Base-by-base conservation (phyloP, 2,888 invertebrate genomes). In the Netelia melanura region DNA sequence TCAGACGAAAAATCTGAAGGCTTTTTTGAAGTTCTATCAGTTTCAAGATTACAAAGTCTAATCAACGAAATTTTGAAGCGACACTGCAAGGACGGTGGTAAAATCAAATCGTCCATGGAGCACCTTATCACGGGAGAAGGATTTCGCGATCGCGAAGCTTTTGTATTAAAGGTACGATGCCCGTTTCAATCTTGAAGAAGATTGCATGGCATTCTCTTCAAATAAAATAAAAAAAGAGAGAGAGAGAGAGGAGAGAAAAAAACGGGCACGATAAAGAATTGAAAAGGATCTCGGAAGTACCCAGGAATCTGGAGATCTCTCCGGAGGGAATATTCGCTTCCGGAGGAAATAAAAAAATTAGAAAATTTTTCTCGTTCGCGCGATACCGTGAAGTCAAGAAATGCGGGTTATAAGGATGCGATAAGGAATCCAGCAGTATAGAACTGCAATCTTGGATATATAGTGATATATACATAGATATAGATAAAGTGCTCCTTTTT, bases 251-350 rank as follows among this genome's bases (percentile, higher is more conserved):
- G 30, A 30, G 30, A 58, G 14, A 58, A n/a, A 71, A 56, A 43
- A 43, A 74, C 14, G 48, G 10, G 48, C 1, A 48, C 3, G 14
- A 48, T 48, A 14, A 48, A 48, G 14, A 74, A 61, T 61, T 25
- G 48, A 62, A 61, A 21, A 44, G 52, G 48, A 48, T 62, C 54
- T 38, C 54, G 6, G 14, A 56, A 30, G 54, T 64, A 48, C 17
- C 17, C 6, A 11, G 14, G 38, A 54, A 65, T 11, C 11, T 38
- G n/a, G 14, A 52, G n/a, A 75, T 68, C 48, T 14, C 17, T 48
- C 44, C 48, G 48, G 17, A 25, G 61, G 72, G 61, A 48, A 70
- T 70, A 64, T 78, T 48, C 52, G 11, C 58, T n/a, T 70, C 25
- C 1, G 52, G 68, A 48, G 44, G 54, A 52, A 65, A 65, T 54